phyloP scores from a whole-genome alignment of 23 tunicate species.

The Corella eumyota region DNA sequence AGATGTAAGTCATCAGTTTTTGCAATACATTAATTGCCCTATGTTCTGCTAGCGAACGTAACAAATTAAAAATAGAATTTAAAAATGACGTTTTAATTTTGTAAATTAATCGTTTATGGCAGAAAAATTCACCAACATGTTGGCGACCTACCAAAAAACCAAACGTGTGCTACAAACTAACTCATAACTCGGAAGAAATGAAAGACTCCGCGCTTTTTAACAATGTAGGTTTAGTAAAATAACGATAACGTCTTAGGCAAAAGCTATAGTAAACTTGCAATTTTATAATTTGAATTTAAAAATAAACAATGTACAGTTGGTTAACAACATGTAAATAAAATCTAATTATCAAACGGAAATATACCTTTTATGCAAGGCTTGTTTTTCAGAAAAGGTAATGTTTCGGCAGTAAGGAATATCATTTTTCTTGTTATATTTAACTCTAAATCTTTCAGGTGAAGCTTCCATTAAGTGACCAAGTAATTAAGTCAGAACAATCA shows the following conservation, averaged over 20 bases:
- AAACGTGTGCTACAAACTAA: slow-evolving; percentile 8
- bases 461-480: slow-evolving; percentile 1
- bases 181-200: neutral
- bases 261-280: neutral
- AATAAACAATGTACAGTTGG: neutral
- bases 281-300: neutral
- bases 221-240: neutral
- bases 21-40: too few species aligned
- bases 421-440: too few species aligned
- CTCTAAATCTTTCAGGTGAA: neutral
- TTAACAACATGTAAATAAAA: neutral
- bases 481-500: neutral
- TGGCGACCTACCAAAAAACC: slow-evolving; percentile 40
- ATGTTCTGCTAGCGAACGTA: too few species aligned
- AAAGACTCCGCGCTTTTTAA: neutral
- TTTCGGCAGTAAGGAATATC: too few species aligned
- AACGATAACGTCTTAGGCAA: neutral
- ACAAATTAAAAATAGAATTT: too few species aligned
- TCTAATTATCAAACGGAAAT: too few species aligned
- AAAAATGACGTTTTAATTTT: neutral
- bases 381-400: too few species aligned
- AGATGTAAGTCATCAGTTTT: slow-evolving; percentile 10
- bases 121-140: slow-evolving; percentile 29
- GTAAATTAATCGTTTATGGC: neutral
- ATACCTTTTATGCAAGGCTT: too few species aligned